Evolutionary conservation across 2,888 invertebrate genomes (phyloP).

Genomic region (Molorchus minor): DNA sequence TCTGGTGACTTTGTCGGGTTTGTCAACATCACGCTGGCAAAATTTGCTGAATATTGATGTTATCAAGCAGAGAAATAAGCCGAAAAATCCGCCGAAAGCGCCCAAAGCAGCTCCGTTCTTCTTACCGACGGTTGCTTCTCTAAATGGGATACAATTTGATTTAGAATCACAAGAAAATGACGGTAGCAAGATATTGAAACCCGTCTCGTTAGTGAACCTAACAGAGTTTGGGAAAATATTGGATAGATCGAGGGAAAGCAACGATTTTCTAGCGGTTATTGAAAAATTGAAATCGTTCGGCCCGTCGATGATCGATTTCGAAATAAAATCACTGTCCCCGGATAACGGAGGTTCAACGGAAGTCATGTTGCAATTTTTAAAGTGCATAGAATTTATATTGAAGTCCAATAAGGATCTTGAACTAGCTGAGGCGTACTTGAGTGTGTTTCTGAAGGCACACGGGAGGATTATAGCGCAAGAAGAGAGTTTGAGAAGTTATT

Average conservation of each 20-base stretch:
- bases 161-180: slow-evolving; percentile 59
- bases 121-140: slow-evolving; percentile 86
- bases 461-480: slow-evolving; percentile 69
- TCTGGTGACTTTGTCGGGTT: slow-evolving; percentile 84
- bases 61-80: slow-evolving; percentile 89
- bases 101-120: slow-evolving; percentile 96
- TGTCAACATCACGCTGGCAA: slow-evolving; percentile 90
- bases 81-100: slow-evolving; percentile 81
- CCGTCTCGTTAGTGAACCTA: slow-evolving; percentile 71
- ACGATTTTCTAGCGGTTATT: slow-evolving; percentile 69
- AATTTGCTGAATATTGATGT: slow-evolving; percentile 71
- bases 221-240: slow-evolving; percentile 76
- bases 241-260: slow-evolving; percentile 63
- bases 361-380: slow-evolving; percentile 81
- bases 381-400: slow-evolving; percentile 76
- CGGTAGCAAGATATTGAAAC: slow-evolving; percentile 67
- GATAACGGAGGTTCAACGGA: slow-evolving; percentile 78
- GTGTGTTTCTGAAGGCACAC: slow-evolving; percentile 86
- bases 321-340: slow-evolving; percentile 81
- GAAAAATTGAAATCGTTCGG: slow-evolving; percentile 74
- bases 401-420: slow-evolving; percentile 85
- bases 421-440: slow-evolving; percentile 88
- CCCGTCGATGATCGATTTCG: slow-evolving; percentile 87
- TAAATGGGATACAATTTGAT: slow-evolving; percentile 85
- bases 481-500: slow-evolving; percentile 65